Evolutionary conservation across 2,113 vertebrate genomes (phyloP).

Genomic region (Pluvialis apricaria): DNA sequence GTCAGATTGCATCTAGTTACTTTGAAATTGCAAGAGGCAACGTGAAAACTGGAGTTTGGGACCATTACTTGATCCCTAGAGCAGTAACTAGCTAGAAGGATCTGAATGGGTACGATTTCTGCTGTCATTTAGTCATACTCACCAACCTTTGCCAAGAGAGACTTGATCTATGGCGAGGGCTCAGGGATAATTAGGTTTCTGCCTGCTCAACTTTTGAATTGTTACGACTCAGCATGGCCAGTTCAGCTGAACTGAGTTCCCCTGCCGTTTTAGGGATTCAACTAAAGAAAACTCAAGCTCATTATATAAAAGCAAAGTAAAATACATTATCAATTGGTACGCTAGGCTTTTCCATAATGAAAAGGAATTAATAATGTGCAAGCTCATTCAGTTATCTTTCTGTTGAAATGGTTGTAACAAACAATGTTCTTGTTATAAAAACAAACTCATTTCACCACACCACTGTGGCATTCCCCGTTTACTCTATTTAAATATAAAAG

Average conservation of each 20-base stretch:
- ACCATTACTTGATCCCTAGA: neutral
- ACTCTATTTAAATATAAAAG: neutral
- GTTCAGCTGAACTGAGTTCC: neutral
- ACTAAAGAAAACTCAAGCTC: neutral
- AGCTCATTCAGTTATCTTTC: neutral
- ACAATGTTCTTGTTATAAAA: neutral
- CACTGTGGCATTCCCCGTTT: neutral
- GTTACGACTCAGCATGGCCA: neutral
- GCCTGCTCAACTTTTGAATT: neutral
- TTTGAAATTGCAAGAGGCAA: neutral
- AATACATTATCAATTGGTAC: neutral
- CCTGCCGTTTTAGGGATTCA: neutral
- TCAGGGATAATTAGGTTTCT: neutral
- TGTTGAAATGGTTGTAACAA: neutral
- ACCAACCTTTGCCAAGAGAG: neutral
- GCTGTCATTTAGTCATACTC: neutral
- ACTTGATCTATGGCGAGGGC: neutral
- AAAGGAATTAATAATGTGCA: neutral
- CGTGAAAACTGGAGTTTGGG: neutral
- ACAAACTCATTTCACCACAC: neutral
- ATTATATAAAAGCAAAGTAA: conserved; percentile 10
- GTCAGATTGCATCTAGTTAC: neutral
- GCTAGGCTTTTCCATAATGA: neutral
- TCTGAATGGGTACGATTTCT: neutral
- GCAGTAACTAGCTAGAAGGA: neutral